phyloP scores from a whole-genome alignment of 2,797 vertebrate species.

The Bovichtus variegatus region DNA sequence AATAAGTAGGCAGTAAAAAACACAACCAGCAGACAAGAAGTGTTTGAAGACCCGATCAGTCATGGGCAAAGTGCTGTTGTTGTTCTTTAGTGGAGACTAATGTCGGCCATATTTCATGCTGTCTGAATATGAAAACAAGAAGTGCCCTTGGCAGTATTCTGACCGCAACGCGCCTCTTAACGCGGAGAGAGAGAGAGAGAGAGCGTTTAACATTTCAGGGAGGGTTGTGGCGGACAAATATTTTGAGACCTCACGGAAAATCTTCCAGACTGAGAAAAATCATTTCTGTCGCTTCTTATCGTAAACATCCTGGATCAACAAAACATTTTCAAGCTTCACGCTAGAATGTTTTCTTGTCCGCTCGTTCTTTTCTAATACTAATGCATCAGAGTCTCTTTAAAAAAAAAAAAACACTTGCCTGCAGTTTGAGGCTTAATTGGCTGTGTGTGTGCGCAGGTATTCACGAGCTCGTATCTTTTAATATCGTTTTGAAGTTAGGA shows the following conservation, averaged over 20 bases:
- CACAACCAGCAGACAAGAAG: conserved; percentile 15
- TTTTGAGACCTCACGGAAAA: conserved; percentile 35
- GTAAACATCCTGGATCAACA: conserved; percentile 22
- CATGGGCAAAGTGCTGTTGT: conserved; percentile 38
- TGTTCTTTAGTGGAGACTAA: conserved; percentile 52
- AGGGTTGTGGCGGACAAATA: conserved; percentile 26
- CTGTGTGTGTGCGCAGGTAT: neutral
- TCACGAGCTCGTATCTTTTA: neutral
- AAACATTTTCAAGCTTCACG: conserved; percentile 10
- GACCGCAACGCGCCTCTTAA: conserved; percentile 1
- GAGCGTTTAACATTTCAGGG: conserved; percentile 45
- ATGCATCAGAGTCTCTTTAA: neutral
- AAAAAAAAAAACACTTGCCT: neutral
- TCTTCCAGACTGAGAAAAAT: conserved; percentile 20
- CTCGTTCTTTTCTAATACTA: conserved; percentile 8
- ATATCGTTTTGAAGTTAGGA: neutral
- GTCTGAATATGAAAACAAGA: conserved; percentile 61
- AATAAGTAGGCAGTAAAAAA: conserved; percentile 18
- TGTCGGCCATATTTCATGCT: conserved; percentile 60
- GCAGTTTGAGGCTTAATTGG: neutral
- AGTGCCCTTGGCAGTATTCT: conserved; percentile 33
- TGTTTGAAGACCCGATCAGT: conserved; percentile 49
- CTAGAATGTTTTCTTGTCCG: neutral
- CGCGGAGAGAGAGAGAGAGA: neutral
- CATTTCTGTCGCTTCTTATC: conserved; percentile 12